Evolutionary conservation across 2,888 invertebrate genomes (phyloP), one percentile per base, ranked within the genome.

Genomic region (Seladonia tumulorum): DNA sequence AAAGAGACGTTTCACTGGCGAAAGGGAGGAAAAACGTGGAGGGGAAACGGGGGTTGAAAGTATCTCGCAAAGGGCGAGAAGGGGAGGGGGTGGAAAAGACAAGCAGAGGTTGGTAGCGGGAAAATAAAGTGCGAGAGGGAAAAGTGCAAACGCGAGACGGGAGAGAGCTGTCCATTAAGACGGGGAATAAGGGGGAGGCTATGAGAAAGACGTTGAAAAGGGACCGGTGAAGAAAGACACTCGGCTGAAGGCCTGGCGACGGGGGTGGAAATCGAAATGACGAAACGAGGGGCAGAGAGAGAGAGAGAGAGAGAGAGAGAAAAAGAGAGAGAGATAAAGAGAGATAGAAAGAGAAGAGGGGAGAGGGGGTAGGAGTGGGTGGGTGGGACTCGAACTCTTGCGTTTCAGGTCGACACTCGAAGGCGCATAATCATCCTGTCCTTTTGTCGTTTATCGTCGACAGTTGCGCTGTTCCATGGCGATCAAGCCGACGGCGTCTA

Each of bases 381-480:
- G 68, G 35, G 18, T 22, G 68, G 39, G 22, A 75, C 68, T 75
- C 49, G 76, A 76, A 75, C 18, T 77, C 72, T 57, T 60, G n/a
- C 80, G 29, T 73, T 68, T 80, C 70, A 29, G 35, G 73, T 5
- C 70, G 49, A 72, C 68, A 73, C 73, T 85, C 81, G 78, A 79
- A 73, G 78, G 68, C 63, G 57, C 76, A 81, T 83, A 81, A 92
- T 91, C 87, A 79, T 78, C 70, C 42, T 70, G 88, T 86, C 70
- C 88, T 91, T 70, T 93, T 93, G 91, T 92, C 86, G 87, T 75
- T 93, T 91, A 73, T 90, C 87, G 90, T 88, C 92, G 93, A 93
- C 93, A 91, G 93, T 93, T 94, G 93, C 91, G 89, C 90, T 82
- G 87, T 85, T 91, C 89, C 83, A 89, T 90, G 91, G 88, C 88